phyloP scores from a whole-genome alignment of 2,113 vertebrate genomes.

The Heterocephalus glaber region DNA sequence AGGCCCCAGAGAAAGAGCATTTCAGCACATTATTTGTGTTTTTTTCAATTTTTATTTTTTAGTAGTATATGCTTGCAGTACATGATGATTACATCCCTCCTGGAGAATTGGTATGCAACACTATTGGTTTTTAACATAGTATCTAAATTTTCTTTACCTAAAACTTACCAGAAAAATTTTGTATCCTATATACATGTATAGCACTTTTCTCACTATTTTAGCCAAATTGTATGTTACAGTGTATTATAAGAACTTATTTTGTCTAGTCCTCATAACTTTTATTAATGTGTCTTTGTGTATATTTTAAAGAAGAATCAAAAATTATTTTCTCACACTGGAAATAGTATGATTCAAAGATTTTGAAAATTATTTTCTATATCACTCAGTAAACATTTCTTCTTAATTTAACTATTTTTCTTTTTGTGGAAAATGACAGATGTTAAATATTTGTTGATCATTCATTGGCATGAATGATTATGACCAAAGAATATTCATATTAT shows the following conservation, averaged over 20 bases:
- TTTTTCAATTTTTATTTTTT: not conserved
- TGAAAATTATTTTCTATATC: not conserved
- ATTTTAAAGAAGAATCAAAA: conserved; percentile 43
- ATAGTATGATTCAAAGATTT: not conserved
- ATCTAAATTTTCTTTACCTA: not conserved
- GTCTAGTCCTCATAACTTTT: not conserved
- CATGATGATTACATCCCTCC: not conserved
- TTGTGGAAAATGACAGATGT: not conserved
- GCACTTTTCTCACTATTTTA: not conserved
- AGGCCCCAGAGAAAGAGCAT: not conserved
- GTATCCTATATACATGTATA: not conserved
- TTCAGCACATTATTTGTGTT: not conserved
- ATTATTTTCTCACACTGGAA: not conserved
- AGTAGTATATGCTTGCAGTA: not conserved
- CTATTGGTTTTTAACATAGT: not conserved
- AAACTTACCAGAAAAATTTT: not conserved
- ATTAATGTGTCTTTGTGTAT: not conserved
- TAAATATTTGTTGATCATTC: not conserved
- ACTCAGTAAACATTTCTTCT: not conserved
- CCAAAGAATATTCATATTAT: not conserved
- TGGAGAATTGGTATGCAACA: not conserved
- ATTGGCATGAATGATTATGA: not conserved
- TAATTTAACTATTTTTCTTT: not conserved
- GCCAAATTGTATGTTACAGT: not conserved
- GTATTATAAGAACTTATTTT: not conserved